Evolutionary conservation across 2,888 invertebrate species (phyloP), one percentile per base, ranked within the genome.

Genomic region (Pedicia rivosa): DNA sequence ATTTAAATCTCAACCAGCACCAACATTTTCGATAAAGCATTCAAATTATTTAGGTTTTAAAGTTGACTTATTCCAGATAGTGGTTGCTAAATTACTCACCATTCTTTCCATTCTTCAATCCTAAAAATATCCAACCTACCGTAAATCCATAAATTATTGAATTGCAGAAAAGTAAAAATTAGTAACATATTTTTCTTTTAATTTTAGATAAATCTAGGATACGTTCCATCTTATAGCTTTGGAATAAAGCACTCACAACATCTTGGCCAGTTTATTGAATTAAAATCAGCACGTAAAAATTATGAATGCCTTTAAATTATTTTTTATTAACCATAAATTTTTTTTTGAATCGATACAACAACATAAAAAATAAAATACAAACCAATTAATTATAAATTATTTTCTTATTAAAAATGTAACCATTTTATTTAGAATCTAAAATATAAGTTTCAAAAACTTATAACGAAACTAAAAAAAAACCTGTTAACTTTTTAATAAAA

Each of bases 241-340:
- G 87, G 87, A 45, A 87, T 88, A 50, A 80, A 78, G 57, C 87
- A 87, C 60, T 87, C 86, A n/a, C 79, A 74, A 13, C 75, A 78
- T 50, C 66, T 72, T 46, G 72, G 72, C 12, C 66, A 68, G 30
- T 50, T 60, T 33, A 53, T 52, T 22, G 57, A 60, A 40, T 46
- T 52, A 22, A 43, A 39, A 36, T 34, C 38, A 15, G 33, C 15
- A 16, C 25, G 26, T 20, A n/a, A 32, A 33, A 37, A 37, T 32
- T 32, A 20, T 20, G 19, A 32, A 20, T 32, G 32, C 20, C 20
- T 20, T 13, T 32, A 32, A 32, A 20, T 12, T 32, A 13, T 20
- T 17, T 17, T 20, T 17, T 29, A 14, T 31, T 32, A 12, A 32
- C n/a, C 20, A 12, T 20, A 32, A 20, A 20, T n/a, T 14, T 20